phyloP scores from a whole-genome alignment of 2,113 vertebrate species.

The Cairina moschata region DNA sequence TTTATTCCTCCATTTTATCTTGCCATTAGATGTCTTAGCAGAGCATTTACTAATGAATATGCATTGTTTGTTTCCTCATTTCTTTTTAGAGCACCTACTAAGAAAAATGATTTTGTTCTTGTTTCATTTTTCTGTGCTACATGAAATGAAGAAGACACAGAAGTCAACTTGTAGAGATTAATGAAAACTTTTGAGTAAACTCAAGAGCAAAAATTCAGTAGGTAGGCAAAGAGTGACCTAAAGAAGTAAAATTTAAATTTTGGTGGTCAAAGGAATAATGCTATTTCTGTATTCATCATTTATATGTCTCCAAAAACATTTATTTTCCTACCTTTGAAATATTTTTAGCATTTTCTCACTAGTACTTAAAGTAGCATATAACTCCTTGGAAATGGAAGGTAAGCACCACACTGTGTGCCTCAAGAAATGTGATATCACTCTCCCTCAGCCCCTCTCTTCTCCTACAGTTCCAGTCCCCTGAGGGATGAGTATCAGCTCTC shows the following conservation, averaged over 20 bases:
- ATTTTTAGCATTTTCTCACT: neutral
- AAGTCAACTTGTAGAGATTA: neutral
- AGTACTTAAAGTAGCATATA: neutral
- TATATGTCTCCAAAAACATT: neutral
- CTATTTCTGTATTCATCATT: neutral
- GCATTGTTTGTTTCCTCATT: neutral
- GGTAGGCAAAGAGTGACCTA: neutral
- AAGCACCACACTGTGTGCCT: neutral
- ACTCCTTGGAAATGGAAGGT: neutral
- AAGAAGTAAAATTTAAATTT: neutral
- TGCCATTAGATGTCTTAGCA: neutral
- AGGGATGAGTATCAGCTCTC: neutral
- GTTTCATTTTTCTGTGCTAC: neutral
- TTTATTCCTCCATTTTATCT: neutral
- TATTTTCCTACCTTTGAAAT: neutral
- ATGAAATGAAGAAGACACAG: neutral
- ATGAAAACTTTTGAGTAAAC: neutral
- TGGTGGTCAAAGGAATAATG: neutral
- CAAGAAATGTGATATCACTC: neutral
- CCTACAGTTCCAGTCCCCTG: neutral
- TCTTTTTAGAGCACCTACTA: neutral
- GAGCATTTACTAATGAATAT: neutral
- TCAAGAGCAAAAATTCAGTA: neutral
- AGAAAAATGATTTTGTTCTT: neutral
- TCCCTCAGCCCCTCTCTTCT: neutral